A percentile compares a stretch with the other conserved stretches of the same genome.
phyloP scores from a whole-genome alignment of 1,140 invertebrate species.

The Megalopta genalis region DNA sequence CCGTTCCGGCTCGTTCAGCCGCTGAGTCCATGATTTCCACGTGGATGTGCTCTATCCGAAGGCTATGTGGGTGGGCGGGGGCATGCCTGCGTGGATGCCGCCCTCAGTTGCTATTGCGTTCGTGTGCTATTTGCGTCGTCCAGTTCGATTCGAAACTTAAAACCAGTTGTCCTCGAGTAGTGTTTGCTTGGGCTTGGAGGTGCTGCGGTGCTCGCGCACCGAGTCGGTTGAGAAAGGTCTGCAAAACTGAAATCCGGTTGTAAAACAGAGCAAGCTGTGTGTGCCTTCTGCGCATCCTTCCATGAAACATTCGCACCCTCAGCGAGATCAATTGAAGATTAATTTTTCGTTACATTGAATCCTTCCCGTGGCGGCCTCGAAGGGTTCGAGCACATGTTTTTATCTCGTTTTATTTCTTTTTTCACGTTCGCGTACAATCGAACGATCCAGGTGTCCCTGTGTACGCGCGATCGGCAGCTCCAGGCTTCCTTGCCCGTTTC shows the following conservation, averaged over 20 bases:
- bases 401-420: no score
- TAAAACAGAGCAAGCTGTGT: slow-evolving; percentile 8
- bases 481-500: not conserved
- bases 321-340: not conserved
- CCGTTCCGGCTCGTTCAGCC: not conserved
- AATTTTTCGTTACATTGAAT: not conserved
- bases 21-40: slow-evolving; percentile 38
- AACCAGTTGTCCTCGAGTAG: slow-evolving; percentile 50
- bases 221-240: slow-evolving; percentile 12
- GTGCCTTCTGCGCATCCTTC: slow-evolving; percentile 44
- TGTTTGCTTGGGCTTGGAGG: slow-evolving; percentile 3
- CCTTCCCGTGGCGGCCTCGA: not conserved
- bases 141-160: slow-evolving; percentile 57
- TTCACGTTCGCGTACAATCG: not conserved
- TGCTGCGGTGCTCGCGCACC: not conserved
- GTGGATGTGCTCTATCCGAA: slow-evolving; percentile 43
- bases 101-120: slow-evolving; percentile 37
- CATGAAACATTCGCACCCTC: slow-evolving; percentile 45
- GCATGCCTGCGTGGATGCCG: slow-evolving; percentile 27
- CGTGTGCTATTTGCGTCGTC: slow-evolving; percentile 41
- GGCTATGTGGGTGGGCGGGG: not conserved
- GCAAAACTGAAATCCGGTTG: slow-evolving; percentile 58
- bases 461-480: slow-evolving; percentile 13
- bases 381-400: slow-evolving; percentile 8
- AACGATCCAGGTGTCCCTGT: slow-evolving; percentile 4